phyloP scores from a whole-genome alignment of 2,888 invertebrate genomes.

The Galeruca laticollis region DNA sequence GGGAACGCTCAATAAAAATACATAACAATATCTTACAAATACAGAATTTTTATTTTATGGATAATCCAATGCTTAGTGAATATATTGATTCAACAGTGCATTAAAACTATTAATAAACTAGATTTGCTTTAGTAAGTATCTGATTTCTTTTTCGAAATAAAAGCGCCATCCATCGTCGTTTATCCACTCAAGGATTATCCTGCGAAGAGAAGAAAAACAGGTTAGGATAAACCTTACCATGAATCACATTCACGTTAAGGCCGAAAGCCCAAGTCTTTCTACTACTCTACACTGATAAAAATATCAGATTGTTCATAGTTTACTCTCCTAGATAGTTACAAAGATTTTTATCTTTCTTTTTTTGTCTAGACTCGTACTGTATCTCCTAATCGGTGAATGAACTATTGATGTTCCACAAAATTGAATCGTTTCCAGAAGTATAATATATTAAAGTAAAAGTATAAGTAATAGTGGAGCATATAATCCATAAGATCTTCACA shows the following conservation, averaged over 20 bases:
- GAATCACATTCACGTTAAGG: constrained; percentile 46
- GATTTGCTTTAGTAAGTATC: constrained; percentile 10
- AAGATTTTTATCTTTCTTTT: too few relatives aligned
- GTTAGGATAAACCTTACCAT: constrained; percentile 47
- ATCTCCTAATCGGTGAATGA: too few relatives aligned
- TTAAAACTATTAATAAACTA: constrained; percentile 9
- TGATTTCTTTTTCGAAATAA: constrained; percentile 15
- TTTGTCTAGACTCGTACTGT: too few relatives aligned
- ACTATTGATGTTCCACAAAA: too few relatives aligned
- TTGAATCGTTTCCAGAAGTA: too few relatives aligned
- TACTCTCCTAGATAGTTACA: neutral
- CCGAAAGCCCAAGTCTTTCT: constrained; percentile 41
- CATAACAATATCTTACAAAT: too few relatives aligned
- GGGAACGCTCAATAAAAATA: too few relatives aligned
- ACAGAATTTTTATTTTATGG: too few relatives aligned
- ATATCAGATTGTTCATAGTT: neutral
- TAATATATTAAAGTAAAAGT: too few relatives aligned
- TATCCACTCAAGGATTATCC: constrained; percentile 37
- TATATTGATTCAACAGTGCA: neutral
- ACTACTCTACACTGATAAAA: constrained; percentile 12
- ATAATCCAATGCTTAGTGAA: neutral
- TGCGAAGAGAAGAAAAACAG: constrained; percentile 44
- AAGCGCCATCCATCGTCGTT: constrained; percentile 35
- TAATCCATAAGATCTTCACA: too few relatives aligned
- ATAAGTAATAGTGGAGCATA: too few relatives aligned